Evolutionary conservation across 1,140 invertebrate genomes (phyloP), one percentile per base, ranked within the genome.

Genomic region (Papilio polytes): DNA sequence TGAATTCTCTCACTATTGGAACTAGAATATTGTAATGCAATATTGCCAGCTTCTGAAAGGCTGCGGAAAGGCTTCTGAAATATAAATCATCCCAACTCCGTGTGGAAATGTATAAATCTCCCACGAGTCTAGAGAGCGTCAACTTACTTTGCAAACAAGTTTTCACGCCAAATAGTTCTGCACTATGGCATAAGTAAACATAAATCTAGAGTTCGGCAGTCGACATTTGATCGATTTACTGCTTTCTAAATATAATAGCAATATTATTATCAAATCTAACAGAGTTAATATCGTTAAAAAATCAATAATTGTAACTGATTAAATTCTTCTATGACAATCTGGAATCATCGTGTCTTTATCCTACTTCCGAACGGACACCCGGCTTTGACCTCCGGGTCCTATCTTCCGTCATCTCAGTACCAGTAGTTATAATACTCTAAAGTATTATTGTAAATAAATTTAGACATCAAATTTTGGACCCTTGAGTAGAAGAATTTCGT

Each of bases 171-270:
- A 70, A 70, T 70, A 70, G 63, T 31, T 70, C 63, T 31, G 26
- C 63, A 31, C 63, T 70, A 31, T 36, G 63, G 2, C 20, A 66
- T 22, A 66, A 59, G 59, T 36, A 26, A 70, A 70, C 26, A 70
- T 70, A 70, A 70, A 70, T 70, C 63, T 70, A 36, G 12, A 6
- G 31, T 66, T 70, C 31, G 22, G 26, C 26, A 70, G 6, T 36
- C 12, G 63, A 70, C 63, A 70, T 36, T 70, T 70, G 63, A 70
- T 70, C 63, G 63, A 70, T 70, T 70, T 70, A 70, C 63, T 70
- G 13, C 26, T 12, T 70, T 3, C 13, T 70, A 70, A 70, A 70
- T 70, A 70, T 26, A 4, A 8, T 70, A 13, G 10, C 59, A 41
- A 41, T 8, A 41, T 26, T 31, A 56, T 56, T n/a, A 20, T n/a